Percentiles rank a stretch among this genome's conserved stretches.
Evolutionary conservation across 2,888 invertebrate genomes (phyloP).

Genomic region (Gymnoscelis rufifasciata): DNA sequence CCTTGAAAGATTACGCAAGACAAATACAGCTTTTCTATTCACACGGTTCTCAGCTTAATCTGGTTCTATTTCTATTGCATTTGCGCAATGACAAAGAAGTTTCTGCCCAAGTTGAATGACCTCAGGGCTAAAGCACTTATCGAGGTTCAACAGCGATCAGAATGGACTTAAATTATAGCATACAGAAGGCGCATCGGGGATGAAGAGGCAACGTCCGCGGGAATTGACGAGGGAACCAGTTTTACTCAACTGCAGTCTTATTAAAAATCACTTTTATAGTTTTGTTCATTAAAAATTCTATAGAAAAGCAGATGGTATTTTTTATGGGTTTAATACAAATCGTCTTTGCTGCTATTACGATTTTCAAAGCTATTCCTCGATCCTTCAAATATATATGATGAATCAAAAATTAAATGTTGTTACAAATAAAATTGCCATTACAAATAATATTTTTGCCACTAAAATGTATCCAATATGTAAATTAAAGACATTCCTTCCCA

Average conservation of each 20-base stretch:
- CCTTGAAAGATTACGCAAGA: too few relatives aligned
- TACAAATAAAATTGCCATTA: too few relatives aligned
- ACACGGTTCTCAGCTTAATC: too few relatives aligned
- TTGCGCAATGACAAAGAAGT: background rate
- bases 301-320: background rate
- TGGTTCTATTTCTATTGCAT: background rate
- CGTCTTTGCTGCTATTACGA: too few relatives aligned
- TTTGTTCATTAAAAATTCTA: slow-evolving; percentile 1
- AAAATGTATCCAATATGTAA: too few relatives aligned
- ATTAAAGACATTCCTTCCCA: too few relatives aligned
- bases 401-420: too few relatives aligned
- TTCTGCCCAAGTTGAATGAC: slow-evolving; percentile 17
- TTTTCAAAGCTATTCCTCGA: too few relatives aligned
- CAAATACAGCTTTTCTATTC: too few relatives aligned
- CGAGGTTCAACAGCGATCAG: slow-evolving; percentile 24
- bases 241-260: slow-evolving; percentile 38
- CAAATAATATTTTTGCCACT: too few relatives aligned
- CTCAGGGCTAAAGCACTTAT: slow-evolving; percentile 9
- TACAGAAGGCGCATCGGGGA: slow-evolving; percentile 39
- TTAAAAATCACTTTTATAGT: slow-evolving; percentile 7
- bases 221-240: slow-evolving; percentile 49
- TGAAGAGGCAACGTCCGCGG: slow-evolving; percentile 51
- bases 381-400: too few relatives aligned
- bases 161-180: slow-evolving; percentile 37
- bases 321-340: background rate